Conservation (phyloP, 2,113 vertebrate genomes). For the Nycticorax nycticorax region DNA sequence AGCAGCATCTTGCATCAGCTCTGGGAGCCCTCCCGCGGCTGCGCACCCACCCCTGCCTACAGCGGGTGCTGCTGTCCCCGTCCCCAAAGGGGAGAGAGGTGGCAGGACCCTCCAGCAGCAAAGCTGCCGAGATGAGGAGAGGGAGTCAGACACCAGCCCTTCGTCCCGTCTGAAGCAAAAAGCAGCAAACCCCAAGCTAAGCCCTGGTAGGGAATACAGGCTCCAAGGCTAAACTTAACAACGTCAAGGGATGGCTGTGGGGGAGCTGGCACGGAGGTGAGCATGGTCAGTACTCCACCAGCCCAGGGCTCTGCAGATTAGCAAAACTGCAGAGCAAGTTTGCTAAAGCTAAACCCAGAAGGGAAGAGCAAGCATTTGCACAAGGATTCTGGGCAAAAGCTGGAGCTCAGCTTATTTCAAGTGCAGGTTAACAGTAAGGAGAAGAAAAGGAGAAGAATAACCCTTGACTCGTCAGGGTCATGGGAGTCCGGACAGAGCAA, state of each 20-base stretch:
- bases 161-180: not conserved
- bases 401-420: not conserved
- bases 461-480: accelerated
- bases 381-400: not conserved
- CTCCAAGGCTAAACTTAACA: not conserved
- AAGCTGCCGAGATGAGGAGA: accelerated
- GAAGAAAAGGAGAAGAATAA: not conserved
- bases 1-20: not conserved
- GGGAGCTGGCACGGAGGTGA: accelerated
- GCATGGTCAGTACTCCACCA: accelerated
- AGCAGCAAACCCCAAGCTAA: not conserved
- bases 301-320: accelerated
- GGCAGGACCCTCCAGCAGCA: accelerated
- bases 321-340: not conserved
- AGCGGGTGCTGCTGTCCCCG: not conserved
- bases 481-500: not conserved
- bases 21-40: conserved; percentile 7
- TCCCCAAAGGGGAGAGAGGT: not conserved
- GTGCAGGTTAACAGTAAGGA: accelerated
- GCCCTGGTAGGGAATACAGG: accelerated
- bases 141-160: too few relatives aligned
- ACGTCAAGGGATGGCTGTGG: accelerated
- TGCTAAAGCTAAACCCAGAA: not conserved
- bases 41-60: accelerated
- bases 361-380: accelerated